Evolutionary conservation across 2,113 vertebrate species (phyloP).

Genomic region (Neofelis nebulosa): DNA sequence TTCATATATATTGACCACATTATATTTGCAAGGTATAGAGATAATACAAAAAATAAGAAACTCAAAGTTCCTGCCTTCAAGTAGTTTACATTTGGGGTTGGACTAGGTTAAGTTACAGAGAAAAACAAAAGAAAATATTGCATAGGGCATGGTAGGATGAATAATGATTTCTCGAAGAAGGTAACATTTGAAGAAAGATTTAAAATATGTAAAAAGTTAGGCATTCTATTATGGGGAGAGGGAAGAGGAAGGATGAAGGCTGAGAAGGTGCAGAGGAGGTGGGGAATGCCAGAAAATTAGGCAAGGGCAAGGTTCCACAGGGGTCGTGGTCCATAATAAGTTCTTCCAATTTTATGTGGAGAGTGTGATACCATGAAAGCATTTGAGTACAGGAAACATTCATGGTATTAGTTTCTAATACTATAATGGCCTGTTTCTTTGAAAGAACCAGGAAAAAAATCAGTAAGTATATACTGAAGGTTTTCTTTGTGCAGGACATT

Average conservation of each 20-base stretch:
- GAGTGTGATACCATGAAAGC: background rate
- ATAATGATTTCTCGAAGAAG: background rate
- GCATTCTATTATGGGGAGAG: background rate
- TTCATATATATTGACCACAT: background rate
- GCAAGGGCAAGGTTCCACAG: background rate
- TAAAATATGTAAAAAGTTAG: background rate
- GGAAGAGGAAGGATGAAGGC: background rate
- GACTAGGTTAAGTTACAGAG: background rate
- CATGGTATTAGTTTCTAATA: background rate
- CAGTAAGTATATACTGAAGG: background rate
- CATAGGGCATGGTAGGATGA: background rate
- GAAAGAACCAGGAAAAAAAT: constrained; percentile 2
- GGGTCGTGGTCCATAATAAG: background rate
- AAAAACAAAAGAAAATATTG: background rate
- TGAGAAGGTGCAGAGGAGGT: background rate
- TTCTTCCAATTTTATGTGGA: background rate
- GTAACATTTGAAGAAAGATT: background rate
- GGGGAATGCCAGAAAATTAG: background rate
- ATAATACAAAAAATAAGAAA: background rate
- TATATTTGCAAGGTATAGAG: background rate
- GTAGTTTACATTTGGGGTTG: background rate
- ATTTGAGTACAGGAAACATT: background rate
- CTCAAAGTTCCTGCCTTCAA: background rate
- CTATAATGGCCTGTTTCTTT: background rate
- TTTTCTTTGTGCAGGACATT: background rate